Evolutionary conservation across 2,888 invertebrate genomes (phyloP).

Genomic region (Hydropsyche betteni): DNA sequence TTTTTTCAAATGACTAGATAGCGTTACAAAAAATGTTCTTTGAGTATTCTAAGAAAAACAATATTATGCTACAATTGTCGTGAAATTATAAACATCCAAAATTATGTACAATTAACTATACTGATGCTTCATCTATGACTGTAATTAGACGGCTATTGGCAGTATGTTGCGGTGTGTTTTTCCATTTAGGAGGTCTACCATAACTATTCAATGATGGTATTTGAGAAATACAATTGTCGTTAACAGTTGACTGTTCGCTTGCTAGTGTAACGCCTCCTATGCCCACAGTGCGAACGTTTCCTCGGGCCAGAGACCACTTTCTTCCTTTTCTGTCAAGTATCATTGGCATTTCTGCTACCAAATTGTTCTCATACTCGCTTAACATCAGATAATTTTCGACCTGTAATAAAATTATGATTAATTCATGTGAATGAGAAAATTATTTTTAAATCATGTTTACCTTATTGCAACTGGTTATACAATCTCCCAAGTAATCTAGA

Average conservation of each 20-base stretch:
- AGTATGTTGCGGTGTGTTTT: slow-evolving; percentile 54
- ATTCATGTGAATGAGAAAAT: neutral
- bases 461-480: slow-evolving; percentile 87
- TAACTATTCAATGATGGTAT: slow-evolving; percentile 55
- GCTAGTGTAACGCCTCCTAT: slow-evolving; percentile 58
- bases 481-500: slow-evolving; percentile 81
- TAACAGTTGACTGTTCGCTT: slow-evolving; percentile 66
- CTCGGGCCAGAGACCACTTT: slow-evolving; percentile 75
- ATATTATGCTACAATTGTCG: slow-evolving; percentile 21
- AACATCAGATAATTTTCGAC: slow-evolving; percentile 87
- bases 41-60: neutral
- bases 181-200: slow-evolving; percentile 55
- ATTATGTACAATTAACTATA: slow-evolving; percentile 56
- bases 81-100: slow-evolving; percentile 4
- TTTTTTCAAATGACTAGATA: slow-evolving; percentile 18
- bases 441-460: slow-evolving; percentile 55
- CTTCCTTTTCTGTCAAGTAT: slow-evolving; percentile 76
- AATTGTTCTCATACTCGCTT: slow-evolving; percentile 85
- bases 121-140: slow-evolving; percentile 79
- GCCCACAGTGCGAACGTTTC: slow-evolving; percentile 55
- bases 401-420: slow-evolving; percentile 56
- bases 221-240: slow-evolving; percentile 56
- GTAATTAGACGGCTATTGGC: slow-evolving; percentile 75
- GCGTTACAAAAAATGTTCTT: neutral
- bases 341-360: slow-evolving; percentile 80